These are phyloP conservation scores for Sebastes alutus DNA, from an alignment of 2,797 vertebrate species.

Conservation along the genomic window DNA sequence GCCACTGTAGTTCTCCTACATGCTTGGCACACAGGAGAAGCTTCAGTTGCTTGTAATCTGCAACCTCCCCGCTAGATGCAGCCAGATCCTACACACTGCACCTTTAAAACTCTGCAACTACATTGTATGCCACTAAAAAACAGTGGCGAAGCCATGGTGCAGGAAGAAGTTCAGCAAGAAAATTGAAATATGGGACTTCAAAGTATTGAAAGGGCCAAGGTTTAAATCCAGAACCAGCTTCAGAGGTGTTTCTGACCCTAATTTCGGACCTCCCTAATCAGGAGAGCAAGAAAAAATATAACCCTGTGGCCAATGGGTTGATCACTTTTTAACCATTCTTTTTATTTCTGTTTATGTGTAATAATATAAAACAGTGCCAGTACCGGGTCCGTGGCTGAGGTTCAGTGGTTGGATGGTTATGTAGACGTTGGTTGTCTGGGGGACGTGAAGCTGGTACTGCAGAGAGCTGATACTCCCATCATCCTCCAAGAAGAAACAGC, in stretches of 20 bases:
- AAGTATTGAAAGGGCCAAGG: background rate
- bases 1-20: too few relatives aligned
- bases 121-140: background rate
- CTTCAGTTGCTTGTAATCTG: too few relatives aligned
- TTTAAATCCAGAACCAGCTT: background rate
- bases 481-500: conserved; percentile 93
- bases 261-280: background rate
- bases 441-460: conserved; percentile 88
- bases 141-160: too few relatives aligned
- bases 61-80: too few relatives aligned
- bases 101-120: background rate
- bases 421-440: conserved; percentile 83
- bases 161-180: background rate
- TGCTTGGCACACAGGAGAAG: too few relatives aligned
- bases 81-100: too few relatives aligned
- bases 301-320: background rate
- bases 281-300: background rate
- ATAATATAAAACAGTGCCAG: background rate
- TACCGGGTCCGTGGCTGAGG: conserved; percentile 83
- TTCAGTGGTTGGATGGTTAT: conserved; percentile 88
- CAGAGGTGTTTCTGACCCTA: background rate
- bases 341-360: background rate
- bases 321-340: too few relatives aligned
- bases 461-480: conserved; percentile 86
- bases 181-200: background rate